phyloP scores from a whole-genome alignment of 2,888 invertebrate genomes.

The Pedicia rivosa region DNA sequence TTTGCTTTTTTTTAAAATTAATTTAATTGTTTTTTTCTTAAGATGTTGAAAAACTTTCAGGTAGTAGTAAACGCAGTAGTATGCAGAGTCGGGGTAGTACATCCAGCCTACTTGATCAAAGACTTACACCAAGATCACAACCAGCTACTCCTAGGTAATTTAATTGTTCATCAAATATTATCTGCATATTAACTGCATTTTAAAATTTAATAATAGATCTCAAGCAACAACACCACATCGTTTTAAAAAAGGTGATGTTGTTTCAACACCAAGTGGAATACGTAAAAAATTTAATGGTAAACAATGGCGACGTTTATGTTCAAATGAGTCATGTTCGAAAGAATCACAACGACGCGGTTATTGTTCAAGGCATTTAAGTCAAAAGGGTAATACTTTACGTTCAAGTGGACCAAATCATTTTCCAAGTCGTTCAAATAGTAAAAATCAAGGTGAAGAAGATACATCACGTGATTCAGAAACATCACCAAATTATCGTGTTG shows the following conservation, averaged over 20 bases:
- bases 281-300: slow-evolving; percentile 99
- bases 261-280: slow-evolving; percentile 50
- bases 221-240: slow-evolving; percentile 90
- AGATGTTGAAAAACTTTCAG: slow-evolving; percentile 55
- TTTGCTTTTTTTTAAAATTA: neutral
- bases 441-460: slow-evolving; percentile 55
- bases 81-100: slow-evolving; percentile 86
- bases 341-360: slow-evolving; percentile 95
- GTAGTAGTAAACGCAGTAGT: slow-evolving; percentile 79
- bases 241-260: slow-evolving; percentile 93
- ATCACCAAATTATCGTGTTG: slow-evolving; percentile 68
- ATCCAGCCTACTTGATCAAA: slow-evolving; percentile 66
- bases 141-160: slow-evolving; percentile 75
- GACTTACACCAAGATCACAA: slow-evolving; percentile 78
- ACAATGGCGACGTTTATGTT: slow-evolving; percentile 96
- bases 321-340: slow-evolving; percentile 85
- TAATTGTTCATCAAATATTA: neutral
- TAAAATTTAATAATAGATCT: slow-evolving; percentile 45
- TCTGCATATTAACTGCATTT: neutral
- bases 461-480: slow-evolving; percentile 81
- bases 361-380: slow-evolving; percentile 90
- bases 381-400: slow-evolving; percentile 47
- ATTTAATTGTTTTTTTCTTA: neutral
- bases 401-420: slow-evolving; percentile 28
- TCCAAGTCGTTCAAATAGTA: slow-evolving; percentile 32